A percentile compares a stretch with the other conserved stretches of the same genome.
Evolutionary conservation across 2,113 vertebrate genomes (phyloP).

Genomic region (Galbula dea): DNA sequence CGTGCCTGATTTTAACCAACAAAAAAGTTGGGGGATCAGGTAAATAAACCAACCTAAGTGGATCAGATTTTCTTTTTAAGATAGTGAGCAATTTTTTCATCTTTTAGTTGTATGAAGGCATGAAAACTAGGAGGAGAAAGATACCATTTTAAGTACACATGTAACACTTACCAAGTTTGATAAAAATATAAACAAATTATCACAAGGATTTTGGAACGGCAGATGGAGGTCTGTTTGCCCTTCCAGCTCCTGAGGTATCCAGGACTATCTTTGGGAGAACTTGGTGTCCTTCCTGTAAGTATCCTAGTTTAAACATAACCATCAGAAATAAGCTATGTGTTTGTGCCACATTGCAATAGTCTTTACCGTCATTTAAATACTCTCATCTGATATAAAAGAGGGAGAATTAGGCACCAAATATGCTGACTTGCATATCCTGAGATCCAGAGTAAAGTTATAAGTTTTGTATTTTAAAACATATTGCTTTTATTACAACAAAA

Average conservation of each 20-base stretch:
- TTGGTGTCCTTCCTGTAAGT: background rate
- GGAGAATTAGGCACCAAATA: rapidly evolving
- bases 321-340: background rate
- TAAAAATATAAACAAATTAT: background rate
- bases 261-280: background rate
- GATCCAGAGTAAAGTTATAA: background rate
- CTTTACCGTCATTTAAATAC: background rate
- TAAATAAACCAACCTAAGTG: background rate
- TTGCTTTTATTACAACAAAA: background rate
- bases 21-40: background rate
- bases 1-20: background rate
- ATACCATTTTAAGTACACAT: background rate
- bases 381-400: background rate
- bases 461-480: background rate
- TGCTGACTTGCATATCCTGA: background rate
- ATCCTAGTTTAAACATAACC: background rate
- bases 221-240: background rate
- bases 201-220: background rate
- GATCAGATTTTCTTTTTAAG: background rate
- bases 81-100: background rate
- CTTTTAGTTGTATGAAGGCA: background rate
- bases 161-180: background rate
- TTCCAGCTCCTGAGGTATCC: background rate
- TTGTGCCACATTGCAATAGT: background rate
- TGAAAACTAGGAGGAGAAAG: background rate